Base-by-base conservation (phyloP, 92 coral and sea anemone species). In the Zoanthus sociatus region DNA sequence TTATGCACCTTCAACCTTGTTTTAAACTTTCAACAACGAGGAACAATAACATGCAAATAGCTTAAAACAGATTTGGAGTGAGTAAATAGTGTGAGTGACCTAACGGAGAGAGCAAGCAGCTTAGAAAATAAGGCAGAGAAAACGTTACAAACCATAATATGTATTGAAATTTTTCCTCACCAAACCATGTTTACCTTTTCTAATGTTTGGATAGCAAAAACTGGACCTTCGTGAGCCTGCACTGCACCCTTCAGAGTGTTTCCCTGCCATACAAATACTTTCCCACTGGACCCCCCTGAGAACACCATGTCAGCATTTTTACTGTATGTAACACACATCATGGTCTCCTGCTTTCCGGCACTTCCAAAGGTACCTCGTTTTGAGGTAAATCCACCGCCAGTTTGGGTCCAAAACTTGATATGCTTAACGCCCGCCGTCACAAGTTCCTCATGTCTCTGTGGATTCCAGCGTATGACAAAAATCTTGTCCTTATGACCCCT, bases 401-500 rank as follows among this genome's bases (percentile, higher is more conserved):
- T 93, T 84, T 97, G 99, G 51, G 98, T 93, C 99, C 99, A 97
- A 92, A 97, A 97, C 92, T 97, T 97, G 88, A 97, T 97, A 88
- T 97, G 99, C 70, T 97, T 97, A 64, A 97, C 92, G 47, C 99
- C 99, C 0, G 98, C 99, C 1, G 99, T 93, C 37, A 97, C 99
- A 16, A 97, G 91, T 50, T 92, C 94, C 9, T 97, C 99, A n/a
- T 86, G 87, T 77, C 84, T 93, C 60, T 93, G 93, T 4, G 99
- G 99, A 89, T 97, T 95, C 99, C 99, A 97, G 70, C 94, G 94
- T 75, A 97, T 87, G 31, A 95, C 99, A 85, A 97, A 97, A 51
- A 97, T 97, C 71, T 97, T 97, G 91, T 97, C 99, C 63, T 97
- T 97, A 89, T 97, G 98, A 11, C 99, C 99, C 90, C 99, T 97